Evolutionary conservation across 2,888 invertebrate genomes (phyloP).

Genomic region (Yponomeuta cagnagella): DNA sequence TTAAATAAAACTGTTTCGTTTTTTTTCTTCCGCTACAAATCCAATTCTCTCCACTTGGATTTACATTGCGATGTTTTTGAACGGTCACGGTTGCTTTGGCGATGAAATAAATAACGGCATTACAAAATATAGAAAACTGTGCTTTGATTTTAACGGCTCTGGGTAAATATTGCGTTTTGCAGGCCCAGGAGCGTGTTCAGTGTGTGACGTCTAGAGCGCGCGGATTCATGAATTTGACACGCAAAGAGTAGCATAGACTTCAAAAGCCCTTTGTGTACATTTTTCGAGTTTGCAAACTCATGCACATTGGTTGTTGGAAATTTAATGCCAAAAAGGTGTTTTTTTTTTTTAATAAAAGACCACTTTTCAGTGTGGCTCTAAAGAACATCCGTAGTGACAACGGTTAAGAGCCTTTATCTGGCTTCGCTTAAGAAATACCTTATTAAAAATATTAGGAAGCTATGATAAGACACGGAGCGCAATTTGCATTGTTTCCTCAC

Average conservation of each 20-base stretch:
- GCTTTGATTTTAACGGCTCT: too few relatives aligned
- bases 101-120: background rate
- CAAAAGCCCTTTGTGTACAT: slow-evolving; percentile 6
- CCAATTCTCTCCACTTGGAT: slow-evolving; percentile 52
- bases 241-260: background rate
- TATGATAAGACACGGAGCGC: slow-evolving; percentile 24
- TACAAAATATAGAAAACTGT: too few relatives aligned
- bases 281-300: background rate
- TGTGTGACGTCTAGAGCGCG: background rate
- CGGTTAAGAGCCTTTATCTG: slow-evolving; percentile 5
- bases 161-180: background rate
- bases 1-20: slow-evolving; percentile 65
- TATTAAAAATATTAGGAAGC: slow-evolving; percentile 24
- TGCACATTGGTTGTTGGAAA: background rate
- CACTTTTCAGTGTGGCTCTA: background rate
- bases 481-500: slow-evolving; percentile 23
- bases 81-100: background rate
- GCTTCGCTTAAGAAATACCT: slow-evolving; percentile 6
- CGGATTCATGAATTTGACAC: slow-evolving; percentile 7
- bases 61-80: slow-evolving; percentile 23
- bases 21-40: slow-evolving; percentile 46
- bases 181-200: background rate
- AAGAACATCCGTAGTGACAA: background rate
- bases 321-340: background rate
- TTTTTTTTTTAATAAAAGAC: background rate